A percentile compares a stretch with the other conserved stretches of the same genome.
phyloP scores from a whole-genome alignment of 2,797 vertebrate species.

The Galagoides demidoff region DNA sequence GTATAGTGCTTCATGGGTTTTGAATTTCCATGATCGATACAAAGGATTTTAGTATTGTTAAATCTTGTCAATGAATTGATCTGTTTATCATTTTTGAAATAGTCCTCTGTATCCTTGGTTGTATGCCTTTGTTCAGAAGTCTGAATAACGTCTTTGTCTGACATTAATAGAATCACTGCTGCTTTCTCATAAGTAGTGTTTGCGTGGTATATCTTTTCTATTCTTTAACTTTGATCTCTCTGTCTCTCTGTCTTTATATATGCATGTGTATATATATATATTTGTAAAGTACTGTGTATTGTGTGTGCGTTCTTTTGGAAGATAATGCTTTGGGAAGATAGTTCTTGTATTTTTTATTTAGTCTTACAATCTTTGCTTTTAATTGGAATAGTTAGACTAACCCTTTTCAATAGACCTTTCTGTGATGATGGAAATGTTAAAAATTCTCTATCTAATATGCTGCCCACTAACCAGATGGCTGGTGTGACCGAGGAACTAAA shows the following conservation, averaged over 20 bases:
- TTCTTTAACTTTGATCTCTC: background rate
- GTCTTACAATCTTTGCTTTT: background rate
- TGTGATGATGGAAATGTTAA: background rate
- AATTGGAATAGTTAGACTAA: background rate
- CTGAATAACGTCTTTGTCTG: background rate
- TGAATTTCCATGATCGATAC: background rate
- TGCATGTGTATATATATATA: background rate
- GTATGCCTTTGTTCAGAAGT: background rate
- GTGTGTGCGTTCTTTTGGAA: background rate
- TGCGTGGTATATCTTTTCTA: background rate
- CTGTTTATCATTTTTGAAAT: background rate
- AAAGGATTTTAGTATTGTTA: background rate
- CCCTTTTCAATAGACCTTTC: background rate
- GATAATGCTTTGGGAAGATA: background rate
- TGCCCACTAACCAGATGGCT: background rate
- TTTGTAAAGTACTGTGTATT: background rate
- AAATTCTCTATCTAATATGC: background rate
- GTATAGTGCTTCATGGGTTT: background rate
- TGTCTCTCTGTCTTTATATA: background rate
- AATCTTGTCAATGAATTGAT: background rate
- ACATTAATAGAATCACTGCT: background rate
- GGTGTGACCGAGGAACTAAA: background rate
- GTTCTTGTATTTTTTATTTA: background rate
- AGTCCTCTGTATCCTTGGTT: background rate
- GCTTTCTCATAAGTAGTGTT: background rate